Conservation (phyloP, 2,113 vertebrate species). For the Pangasianodon gigas region DNA sequence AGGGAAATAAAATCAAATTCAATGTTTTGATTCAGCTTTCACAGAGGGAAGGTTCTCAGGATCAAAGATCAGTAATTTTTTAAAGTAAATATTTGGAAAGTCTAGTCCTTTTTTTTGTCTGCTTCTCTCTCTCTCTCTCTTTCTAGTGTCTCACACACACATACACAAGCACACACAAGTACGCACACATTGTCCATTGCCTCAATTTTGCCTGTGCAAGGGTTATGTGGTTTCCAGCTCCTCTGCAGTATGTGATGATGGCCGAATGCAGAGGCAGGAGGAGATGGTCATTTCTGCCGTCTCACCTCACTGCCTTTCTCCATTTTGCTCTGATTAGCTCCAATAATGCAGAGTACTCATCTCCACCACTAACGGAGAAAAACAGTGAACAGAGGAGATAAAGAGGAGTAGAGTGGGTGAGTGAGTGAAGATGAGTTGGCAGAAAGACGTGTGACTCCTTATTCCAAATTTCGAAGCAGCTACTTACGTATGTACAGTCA, state of each 20-base stretch:
- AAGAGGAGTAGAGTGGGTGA: conserved; percentile 22
- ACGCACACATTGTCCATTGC: background rate
- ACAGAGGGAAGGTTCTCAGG: conserved; percentile 31
- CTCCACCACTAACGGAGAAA: conserved; percentile 66
- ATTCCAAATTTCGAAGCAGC: background rate
- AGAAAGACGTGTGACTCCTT: conserved; percentile 44
- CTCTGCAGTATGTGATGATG: conserved; percentile 33
- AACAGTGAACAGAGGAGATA: conserved; percentile 56
- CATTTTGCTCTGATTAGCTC: conserved; percentile 76
- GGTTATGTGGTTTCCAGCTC: background rate
- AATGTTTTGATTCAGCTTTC: conserved; percentile 27
- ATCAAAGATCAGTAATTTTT: conserved; percentile 45
- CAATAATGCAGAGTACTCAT: conserved; percentile 74
- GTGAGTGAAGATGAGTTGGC: background rate
- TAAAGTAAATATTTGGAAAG: conserved; percentile 43
- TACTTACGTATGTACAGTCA: background rate
- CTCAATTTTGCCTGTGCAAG: background rate
- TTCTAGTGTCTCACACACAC: background rate
- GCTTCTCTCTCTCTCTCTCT: background rate
- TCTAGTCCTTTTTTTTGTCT: conserved; percentile 13
- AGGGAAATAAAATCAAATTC: conserved; percentile 41
- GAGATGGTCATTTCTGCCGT: conserved; percentile 71
- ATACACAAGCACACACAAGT: background rate
- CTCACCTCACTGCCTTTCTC: conserved; percentile 74
- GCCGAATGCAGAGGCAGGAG: background rate